These are phyloP conservation scores for Aphelocoma californica DNA, from an alignment of 2,797 vertebrate species.

Conservation along the genomic window DNA sequence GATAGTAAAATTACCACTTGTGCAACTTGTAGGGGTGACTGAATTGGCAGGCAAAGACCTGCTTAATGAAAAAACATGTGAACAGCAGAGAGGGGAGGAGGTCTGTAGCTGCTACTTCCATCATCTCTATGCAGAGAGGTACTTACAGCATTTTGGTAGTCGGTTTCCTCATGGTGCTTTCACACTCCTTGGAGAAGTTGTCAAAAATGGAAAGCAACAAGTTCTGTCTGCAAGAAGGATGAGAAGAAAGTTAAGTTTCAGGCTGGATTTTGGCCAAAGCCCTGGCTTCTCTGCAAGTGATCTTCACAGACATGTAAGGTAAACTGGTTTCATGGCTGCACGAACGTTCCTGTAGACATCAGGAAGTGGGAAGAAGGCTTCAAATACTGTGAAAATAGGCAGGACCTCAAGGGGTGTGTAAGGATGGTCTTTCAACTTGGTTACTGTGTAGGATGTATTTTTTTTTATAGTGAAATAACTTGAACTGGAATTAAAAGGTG, in stretches of 20 bases:
- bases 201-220: slow-evolving; percentile 74
- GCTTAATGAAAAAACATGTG: background rate
- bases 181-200: slow-evolving; percentile 77
- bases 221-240: slow-evolving; percentile 71
- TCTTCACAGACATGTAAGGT: background rate
- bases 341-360: background rate
- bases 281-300: background rate
- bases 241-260: slow-evolving; percentile 26
- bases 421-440: background rate
- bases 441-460: background rate
- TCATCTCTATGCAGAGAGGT: slow-evolving; percentile 10
- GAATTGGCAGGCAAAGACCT: background rate
- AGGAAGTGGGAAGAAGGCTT: background rate
- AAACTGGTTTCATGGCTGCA: background rate
- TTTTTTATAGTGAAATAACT: background rate
- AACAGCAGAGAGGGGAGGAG: background rate
- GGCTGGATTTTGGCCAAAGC: slow-evolving; percentile 7
- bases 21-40: background rate
- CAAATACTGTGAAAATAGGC: background rate
- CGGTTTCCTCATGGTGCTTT: slow-evolving; percentile 62
- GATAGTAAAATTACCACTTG: slow-evolving; percentile 18
- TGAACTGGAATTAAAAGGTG: background rate
- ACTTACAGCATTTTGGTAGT: slow-evolving; percentile 73
- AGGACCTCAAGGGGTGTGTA: background rate
- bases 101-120: background rate